Conservation (phyloP, 1,140 invertebrate species). For the Asobara japonica region DNA sequence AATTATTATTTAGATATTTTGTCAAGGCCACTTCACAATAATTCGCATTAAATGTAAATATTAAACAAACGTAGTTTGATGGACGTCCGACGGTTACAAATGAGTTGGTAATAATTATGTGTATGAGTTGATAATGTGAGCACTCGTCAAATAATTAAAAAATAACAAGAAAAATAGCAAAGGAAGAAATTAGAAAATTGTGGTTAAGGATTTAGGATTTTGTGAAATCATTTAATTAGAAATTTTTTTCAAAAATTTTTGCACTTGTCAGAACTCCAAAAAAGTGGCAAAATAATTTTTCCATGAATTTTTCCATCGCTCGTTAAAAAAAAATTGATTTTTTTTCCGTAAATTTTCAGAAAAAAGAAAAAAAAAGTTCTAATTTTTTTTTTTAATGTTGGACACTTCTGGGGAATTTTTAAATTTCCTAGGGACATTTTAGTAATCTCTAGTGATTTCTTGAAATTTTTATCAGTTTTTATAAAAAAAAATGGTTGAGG, state of each 20-base stretch:
- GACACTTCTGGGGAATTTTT: too few species aligned
- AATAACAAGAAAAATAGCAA: too few species aligned
- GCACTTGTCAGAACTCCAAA: not conserved
- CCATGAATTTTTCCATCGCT: not conserved
- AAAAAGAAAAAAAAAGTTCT: too few species aligned
- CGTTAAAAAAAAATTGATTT: not conserved
- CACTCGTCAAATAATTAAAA: not conserved
- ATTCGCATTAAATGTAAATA: constrained; percentile 6
- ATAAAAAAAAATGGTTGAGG: too few species aligned
- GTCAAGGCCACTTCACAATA: not conserved
- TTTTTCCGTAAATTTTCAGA: too few species aligned
- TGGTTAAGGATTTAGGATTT: constrained; percentile 1
- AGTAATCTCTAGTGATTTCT: too few species aligned
- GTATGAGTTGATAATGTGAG: constrained; percentile 10
- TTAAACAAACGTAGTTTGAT: constrained; percentile 3
- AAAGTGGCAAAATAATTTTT: not conserved
- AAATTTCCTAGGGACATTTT: too few species aligned
- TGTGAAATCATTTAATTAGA: constrained; percentile 11
- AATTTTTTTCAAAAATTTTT: not conserved
- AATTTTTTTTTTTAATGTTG: too few species aligned
- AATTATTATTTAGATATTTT: not conserved
- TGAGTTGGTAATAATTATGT: constrained; percentile 16
- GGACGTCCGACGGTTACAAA: constrained; percentile 2
- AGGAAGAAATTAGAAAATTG: not conserved
- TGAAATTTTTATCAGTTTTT: too few species aligned